Base-by-base conservation (phyloP, 2,888 invertebrate species). In the Drosophila vallismaia region DNA sequence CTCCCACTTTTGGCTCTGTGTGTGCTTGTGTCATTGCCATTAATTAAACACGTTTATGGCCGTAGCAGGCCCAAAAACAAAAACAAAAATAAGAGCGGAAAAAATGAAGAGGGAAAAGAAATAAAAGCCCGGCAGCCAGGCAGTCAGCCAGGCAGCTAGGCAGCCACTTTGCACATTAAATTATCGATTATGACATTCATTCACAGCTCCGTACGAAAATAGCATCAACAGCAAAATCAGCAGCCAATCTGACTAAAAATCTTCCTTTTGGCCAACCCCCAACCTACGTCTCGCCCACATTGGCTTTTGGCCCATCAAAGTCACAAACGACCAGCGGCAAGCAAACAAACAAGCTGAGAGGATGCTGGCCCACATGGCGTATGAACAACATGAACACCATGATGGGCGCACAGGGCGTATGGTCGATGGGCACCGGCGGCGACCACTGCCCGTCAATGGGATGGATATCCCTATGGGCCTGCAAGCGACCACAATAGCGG, bases 181-280 rank as follows among this genome's bases (percentile, higher is more conserved):
- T 84, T 84, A 84, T 84, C 88, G 84, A 84, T 84, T 84, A 84
- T 88, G 78, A 77, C 84, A 83, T 88, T 88, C 87, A 88, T 84
- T 84, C 77, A 83, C 86, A 75, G 82, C 76, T 81, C 67, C 64
- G 67, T 63, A 31, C 54, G 42, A 88, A 88, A 84, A 86, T 88
- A 84, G 80, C 78, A 64, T 52, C 68, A 70, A 24, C 72, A 71
- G 70, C 70, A 70, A 71, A 71, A 72, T 66, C 67, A 38, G 45
- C 67, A 66, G 64, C 70, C 70, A 58, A 69, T 70, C 57, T 71
- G 58, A 46, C 57, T 52, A 70, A 70, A 70, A 70, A 69, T 48
- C 64, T 45, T 36, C 44, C 49, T 31, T 36, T 36, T n/a, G 36
- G n/a, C 36, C 56, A 2, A 12, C n/a, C 53, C 28, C 29, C 28